Conservation (phyloP, 2,888 invertebrate species). For the Pasiphila rectangulata region DNA sequence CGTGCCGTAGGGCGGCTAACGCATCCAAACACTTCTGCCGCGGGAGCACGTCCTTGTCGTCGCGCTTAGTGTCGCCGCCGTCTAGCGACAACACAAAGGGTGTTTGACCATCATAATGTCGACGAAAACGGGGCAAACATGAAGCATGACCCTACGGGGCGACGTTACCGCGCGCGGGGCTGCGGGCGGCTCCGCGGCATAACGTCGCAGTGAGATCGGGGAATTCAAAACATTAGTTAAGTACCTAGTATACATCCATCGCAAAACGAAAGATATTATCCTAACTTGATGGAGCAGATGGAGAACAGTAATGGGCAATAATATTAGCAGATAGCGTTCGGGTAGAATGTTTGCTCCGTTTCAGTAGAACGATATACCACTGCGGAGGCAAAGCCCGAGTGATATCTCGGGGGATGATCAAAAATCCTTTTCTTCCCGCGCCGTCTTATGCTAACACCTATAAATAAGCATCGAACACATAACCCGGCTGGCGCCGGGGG, state of each 20-base stretch:
- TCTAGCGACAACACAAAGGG: constrained; percentile 84
- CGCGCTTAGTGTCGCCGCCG: constrained; percentile 84
- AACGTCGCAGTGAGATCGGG: constrained; percentile 5
- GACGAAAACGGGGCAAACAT: constrained; percentile 78
- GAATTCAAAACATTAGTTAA: neutral
- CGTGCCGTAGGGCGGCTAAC: constrained; percentile 99
- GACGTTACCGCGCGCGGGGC: constrained; percentile 14
- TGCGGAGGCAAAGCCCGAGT: constrained; percentile 57
- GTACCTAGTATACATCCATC: constrained; percentile 14
- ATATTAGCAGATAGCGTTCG: constrained; percentile 7
- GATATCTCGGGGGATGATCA: constrained; percentile 82
- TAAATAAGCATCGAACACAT: constrained; percentile 75
- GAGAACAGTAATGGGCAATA: constrained; percentile 36
- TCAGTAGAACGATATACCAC: constrained; percentile 71
- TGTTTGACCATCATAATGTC: constrained; percentile 86
- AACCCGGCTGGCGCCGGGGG: constrained; percentile 58
- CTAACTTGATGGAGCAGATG: constrained; percentile 26
- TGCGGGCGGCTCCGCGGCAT: constrained; percentile 14
- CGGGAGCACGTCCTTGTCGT: constrained; percentile 97
- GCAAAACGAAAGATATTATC: constrained; percentile 9
- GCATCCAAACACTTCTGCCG: constrained; percentile 99
- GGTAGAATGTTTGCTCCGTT: constrained; percentile 75
- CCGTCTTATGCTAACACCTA: constrained; percentile 73
- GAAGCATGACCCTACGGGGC: constrained; percentile 33
- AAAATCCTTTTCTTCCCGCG: constrained; percentile 84